A percentile compares a stretch with the other conserved stretches of the same genome.
These are phyloP conservation scores for Epizoanthus scotinus DNA, from an alignment of 92 coral and sea anemone genomes.

Conservation along the genomic window DNA sequence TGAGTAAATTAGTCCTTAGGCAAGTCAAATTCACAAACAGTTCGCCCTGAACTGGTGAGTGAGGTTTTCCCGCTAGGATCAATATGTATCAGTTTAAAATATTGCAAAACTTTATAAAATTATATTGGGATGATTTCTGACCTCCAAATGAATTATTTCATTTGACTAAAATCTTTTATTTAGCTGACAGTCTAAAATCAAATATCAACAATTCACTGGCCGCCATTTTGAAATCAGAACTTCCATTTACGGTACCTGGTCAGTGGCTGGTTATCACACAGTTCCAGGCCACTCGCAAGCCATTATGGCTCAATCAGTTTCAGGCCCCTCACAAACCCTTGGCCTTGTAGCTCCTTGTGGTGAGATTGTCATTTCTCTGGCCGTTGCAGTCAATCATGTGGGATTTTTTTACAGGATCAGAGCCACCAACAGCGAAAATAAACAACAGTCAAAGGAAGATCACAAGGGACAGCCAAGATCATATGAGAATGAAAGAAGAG, in stretches of 20 bases:
- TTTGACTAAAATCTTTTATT: not conserved
- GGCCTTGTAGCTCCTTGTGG: slow-evolving; percentile 13
- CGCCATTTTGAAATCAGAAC: not conserved
- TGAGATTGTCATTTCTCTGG: not conserved
- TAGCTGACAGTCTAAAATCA: not conserved
- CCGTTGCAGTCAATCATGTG: not conserved
- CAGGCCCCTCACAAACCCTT: slow-evolving; percentile 6
- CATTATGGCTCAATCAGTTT: not conserved
- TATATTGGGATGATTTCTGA: not conserved
- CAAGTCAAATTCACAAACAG: too few species aligned
- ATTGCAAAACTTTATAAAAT: not conserved
- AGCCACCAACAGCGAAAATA: not conserved
- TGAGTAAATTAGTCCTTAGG: too few species aligned
- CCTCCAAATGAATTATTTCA: not conserved
- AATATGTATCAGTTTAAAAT: not conserved
- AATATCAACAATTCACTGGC: not conserved
- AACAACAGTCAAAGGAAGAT: not conserved
- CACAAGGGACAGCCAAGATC: not conserved
- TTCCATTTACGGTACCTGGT: not conserved
- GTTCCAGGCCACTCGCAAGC: not conserved
- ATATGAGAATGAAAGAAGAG: slow-evolving; percentile 2
- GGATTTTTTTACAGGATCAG: slow-evolving; percentile 1
- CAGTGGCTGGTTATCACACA: not conserved
- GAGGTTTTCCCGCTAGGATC: too few species aligned
- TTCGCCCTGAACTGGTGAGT: too few species aligned